A percentile compares a stretch with the other conserved stretches of the same genome.
Conservation (phyloP, 2,888 invertebrate species). For the Iselma pallidipennis region DNA sequence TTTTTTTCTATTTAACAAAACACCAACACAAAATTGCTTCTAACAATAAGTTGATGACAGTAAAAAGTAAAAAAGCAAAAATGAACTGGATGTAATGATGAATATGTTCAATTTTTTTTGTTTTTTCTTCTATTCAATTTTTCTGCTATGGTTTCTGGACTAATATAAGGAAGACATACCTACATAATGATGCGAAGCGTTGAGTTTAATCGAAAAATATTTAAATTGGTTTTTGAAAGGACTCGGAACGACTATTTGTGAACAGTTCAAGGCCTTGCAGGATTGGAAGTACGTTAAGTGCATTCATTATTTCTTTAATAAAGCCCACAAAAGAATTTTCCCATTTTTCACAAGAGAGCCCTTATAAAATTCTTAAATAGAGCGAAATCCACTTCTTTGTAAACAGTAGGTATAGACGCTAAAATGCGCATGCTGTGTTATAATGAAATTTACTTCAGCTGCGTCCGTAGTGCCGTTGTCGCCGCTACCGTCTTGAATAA, state of each 20-base stretch:
- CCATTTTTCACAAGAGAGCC: slow-evolving; percentile 24
- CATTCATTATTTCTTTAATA: slow-evolving; percentile 33
- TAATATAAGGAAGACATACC: too few species aligned
- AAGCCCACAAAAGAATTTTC: slow-evolving; percentile 27
- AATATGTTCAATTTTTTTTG: too few species aligned
- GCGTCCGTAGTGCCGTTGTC: too few species aligned
- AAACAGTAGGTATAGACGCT: slow-evolving; percentile 20
- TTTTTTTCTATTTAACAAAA: too few species aligned
- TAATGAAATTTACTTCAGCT: slow-evolving; percentile 19
- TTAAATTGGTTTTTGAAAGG: slow-evolving; percentile 20
- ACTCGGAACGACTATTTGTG: slow-evolving; percentile 10
- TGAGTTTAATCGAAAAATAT: slow-evolving; percentile 2
- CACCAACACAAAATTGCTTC: too few species aligned
- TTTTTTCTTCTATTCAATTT: too few species aligned
- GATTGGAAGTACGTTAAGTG: slow-evolving; percentile 31
- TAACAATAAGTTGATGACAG: too few species aligned
- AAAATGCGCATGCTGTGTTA: slow-evolving; percentile 21
- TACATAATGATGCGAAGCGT: too few species aligned
- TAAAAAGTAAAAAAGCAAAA: too few species aligned
- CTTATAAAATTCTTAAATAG: slow-evolving; percentile 24
- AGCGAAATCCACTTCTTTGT: slow-evolving; percentile 23
- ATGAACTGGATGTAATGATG: too few species aligned
- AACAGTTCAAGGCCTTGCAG: slow-evolving; percentile 14
- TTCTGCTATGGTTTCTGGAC: too few species aligned
- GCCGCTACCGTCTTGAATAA: slow-evolving; percentile 8